Base-by-base conservation (phyloP, 2,797 vertebrate genomes). In the Pangasius mekongensis region DNA sequence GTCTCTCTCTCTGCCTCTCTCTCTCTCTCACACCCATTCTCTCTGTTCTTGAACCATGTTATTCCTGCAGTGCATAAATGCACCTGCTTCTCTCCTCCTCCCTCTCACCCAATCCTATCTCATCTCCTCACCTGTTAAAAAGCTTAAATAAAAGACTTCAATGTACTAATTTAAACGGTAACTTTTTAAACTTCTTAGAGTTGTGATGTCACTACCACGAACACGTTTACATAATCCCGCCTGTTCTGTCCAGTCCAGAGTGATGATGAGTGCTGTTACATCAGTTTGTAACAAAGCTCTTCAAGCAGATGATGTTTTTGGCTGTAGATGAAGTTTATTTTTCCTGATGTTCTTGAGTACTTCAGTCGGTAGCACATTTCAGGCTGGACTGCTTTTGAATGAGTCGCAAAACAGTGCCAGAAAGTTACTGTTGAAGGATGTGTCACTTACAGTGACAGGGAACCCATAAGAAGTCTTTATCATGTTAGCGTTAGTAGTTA, bases 1-100 rank as follows among this genome's bases (percentile, higher is more conserved):
- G 86, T 88, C 81, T 83, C 66, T 91, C 86, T 87, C 43, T 93
- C 89, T 93, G 91, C 93, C 91, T 92, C 88, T 84, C 85, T 87
- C 83, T 76, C 10, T 6, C 73, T 3, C 74, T 18, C 74, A 22
- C 52, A 33, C 30, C 9, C 8, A 58, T 77, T 87, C 82, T 87
- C 27, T 62, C 36, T 24, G 3, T 66, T 39, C 52, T 36, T 64
- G 20, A 33, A 16, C 56, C 60, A 43, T 71, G 77, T 36, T 27
- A n/a, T 60, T 47, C 43, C n/a, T 84, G 83, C 67, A 80, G 67
- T 43, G 49, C 69, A 64, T 82, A 52, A 67, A 69, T 60, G 56
- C 80, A 74, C 56, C 80, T 87, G 56, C 43, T 83, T 74, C n/a
- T 88, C 62, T 83, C 33, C 74, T 67, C 73, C 60, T 80, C 86